These are phyloP conservation scores for Polymixis flavicincta DNA, from an alignment of 2,888 invertebrate species.

Conservation along the genomic window DNA sequence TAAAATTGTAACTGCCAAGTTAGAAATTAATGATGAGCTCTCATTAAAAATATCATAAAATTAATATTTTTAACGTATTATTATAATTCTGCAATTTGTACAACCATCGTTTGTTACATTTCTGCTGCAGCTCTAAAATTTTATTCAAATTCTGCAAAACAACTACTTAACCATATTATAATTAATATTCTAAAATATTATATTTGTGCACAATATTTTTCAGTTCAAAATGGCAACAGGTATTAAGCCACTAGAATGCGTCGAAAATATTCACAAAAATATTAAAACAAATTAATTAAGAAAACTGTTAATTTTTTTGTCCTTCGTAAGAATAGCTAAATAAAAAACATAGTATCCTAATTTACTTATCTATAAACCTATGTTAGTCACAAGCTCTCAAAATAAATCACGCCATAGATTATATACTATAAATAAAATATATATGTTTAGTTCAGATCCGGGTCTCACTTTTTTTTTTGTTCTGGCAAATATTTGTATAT, in stretches of 20 bases:
- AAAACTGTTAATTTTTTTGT: neutral
- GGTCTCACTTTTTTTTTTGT: neutral
- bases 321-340: neutral
- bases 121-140: neutral
- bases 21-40: conserved; percentile 3
- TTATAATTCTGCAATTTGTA: conserved; percentile 12
- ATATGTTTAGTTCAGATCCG: neutral
- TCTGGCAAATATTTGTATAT: neutral
- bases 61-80: too few relatives aligned
- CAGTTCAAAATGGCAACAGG: neutral
- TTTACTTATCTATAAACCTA: neutral
- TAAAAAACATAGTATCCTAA: conserved; percentile 1
- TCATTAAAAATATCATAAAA: neutral
- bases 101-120: neutral
- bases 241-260: neutral
- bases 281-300: neutral
- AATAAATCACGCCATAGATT: neutral
- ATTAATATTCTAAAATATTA: neutral
- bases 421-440: conserved; percentile 4
- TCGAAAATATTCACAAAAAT: neutral
- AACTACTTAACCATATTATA: neutral
- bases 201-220: conserved; percentile 8
- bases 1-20: conserved; percentile 22
- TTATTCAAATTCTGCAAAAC: neutral
- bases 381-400: neutral